Evolutionary conservation across 2,113 vertebrate species (phyloP).

Genomic region (Marmota flaviventris): DNA sequence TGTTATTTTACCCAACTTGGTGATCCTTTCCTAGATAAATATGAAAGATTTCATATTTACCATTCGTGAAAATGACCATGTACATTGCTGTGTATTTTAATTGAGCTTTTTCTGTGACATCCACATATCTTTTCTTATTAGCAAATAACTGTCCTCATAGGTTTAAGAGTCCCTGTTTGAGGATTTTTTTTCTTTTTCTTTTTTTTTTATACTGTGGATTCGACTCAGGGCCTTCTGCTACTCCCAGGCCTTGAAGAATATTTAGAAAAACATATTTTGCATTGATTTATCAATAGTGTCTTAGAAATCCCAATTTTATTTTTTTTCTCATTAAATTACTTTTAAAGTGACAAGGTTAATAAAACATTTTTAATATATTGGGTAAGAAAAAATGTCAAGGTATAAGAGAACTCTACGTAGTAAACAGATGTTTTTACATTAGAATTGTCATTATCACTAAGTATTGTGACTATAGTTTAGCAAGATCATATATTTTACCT

Average conservation of each 20-base stretch:
- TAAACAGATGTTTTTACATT: background rate
- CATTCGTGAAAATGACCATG: background rate
- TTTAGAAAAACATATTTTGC: conserved; percentile 5
- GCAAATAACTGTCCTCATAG: background rate
- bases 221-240: background rate
- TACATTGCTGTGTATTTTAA: background rate
- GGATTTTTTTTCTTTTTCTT: background rate
- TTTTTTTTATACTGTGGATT: background rate
- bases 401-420: background rate
- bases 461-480: background rate
- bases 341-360: conserved; percentile 11
- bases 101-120: background rate
- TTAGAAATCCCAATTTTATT: conserved; percentile 2
- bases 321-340: conserved; percentile 44
- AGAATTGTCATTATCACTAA: background rate
- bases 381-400: background rate
- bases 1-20: conserved; percentile 20
- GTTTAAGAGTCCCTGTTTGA: background rate
- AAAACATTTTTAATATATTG: conserved; percentile 14
- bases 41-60: background rate
- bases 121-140: background rate
- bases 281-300: conserved; percentile 3
- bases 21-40: background rate
- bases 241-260: too few species aligned
- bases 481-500: background rate